Evolutionary conservation across 2,888 invertebrate species (phyloP), one percentile per base, ranked within the genome.

Genomic region (Cryptophagus acutangulus): DNA sequence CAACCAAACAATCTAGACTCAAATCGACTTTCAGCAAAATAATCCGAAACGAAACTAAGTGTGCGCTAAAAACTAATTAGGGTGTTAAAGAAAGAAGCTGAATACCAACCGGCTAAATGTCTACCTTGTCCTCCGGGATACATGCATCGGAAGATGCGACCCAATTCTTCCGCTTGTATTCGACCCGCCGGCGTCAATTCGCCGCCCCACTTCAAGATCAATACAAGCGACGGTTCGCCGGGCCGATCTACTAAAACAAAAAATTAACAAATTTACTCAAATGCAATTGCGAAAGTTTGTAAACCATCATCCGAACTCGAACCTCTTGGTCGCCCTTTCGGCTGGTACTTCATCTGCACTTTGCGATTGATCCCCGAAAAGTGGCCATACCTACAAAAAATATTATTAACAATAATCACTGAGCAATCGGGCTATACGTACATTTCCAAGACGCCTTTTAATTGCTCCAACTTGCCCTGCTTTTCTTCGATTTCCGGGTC

Each of bases 321-420:
- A 52, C 89, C 87, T 52, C 91, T 78, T 29, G 92, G 91, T 44
- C 93, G 78, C 1, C 95, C 95, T 58, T 90, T 84, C 1, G 95
- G 95, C 71, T 96, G 93, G 73, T 97, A 97, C 73, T 99, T 99
- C 82, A 99, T 86, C 76, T 99, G 99, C 46, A 99, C 96, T 74
- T 99, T 99, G 50, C 99, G 85, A 76, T 99, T 99, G 61, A 99
- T 99, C 29, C 99, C 99, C 33, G 96, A 97, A 75, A 99, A 99
- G 73, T 99, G 94, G 0, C 96, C 97, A 68, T 97, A 95, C 93
- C 92, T 93, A 62, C 2, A 59, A 60, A 2, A 20, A 15, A 9
- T 17, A 24, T 17, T 29, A 9, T 33, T 26, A 9, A 34, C 18
- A 17, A 24, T 17, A 9, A 12, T 12, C 25, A 28, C 29, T 25